Percentiles rank a stretch among this genome's conserved stretches.
Evolutionary conservation across 2,113 vertebrate species (phyloP).

Genomic region (Recurvirostra avosetta): DNA sequence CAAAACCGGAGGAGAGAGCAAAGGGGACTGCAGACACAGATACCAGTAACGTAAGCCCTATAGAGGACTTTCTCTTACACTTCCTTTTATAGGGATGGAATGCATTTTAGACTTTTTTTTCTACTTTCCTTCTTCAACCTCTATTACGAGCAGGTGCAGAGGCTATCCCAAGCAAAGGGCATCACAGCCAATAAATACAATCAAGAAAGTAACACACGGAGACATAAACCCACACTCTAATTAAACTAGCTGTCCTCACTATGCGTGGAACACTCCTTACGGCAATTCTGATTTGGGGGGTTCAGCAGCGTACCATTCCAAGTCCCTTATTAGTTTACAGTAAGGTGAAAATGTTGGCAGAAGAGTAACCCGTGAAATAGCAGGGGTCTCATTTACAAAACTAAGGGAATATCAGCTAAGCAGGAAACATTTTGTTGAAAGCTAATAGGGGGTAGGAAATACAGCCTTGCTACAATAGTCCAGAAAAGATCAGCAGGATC

Average conservation of each 20-base stretch:
- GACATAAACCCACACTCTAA: neutral
- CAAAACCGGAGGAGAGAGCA: neutral
- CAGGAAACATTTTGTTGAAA: neutral
- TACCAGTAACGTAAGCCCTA: neutral
- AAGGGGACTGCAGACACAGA: neutral
- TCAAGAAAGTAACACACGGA: neutral
- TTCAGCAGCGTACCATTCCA: neutral
- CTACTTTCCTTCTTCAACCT: conserved; percentile 13
- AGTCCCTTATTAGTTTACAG: neutral
- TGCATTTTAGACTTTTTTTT: conserved; percentile 24
- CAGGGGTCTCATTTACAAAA: neutral
- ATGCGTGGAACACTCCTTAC: neutral
- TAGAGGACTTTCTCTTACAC: neutral
- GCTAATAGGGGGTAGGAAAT: fast-evolving
- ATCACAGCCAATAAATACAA: neutral
- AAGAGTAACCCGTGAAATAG: neutral
- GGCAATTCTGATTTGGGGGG: neutral
- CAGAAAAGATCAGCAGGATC: neutral
- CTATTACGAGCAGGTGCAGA: neutral
- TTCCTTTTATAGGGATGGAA: conserved; percentile 67
- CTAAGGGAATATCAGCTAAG: neutral
- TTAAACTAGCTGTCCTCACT: neutral
- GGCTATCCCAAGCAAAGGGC: neutral
- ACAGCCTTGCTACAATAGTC: neutral
- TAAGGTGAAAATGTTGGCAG: neutral